These are phyloP conservation scores for Ernsta delagoae DNA, from an alignment of 2,888 invertebrate genomes.

Conservation along the genomic window DNA sequence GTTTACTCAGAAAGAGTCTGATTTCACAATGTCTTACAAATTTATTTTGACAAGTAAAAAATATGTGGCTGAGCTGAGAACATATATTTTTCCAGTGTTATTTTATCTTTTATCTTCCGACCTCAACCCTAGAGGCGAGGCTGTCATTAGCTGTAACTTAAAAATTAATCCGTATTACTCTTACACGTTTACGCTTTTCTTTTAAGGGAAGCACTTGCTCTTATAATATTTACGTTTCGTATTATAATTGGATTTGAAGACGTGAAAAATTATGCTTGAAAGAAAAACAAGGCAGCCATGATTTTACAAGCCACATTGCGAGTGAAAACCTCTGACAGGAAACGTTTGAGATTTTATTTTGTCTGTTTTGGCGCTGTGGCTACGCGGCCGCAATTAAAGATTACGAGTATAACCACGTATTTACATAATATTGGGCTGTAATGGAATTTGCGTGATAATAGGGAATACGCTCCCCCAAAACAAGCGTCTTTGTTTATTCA, in stretches of 20 bases:
- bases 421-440: slow-evolving; percentile 66
- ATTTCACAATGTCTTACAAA: too few relatives aligned
- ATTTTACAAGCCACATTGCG: slow-evolving; percentile 16
- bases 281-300: slow-evolving; percentile 13
- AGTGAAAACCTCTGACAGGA: slow-evolving; percentile 19
- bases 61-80: too few relatives aligned
- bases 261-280: slow-evolving; percentile 5
- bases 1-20: too few relatives aligned
- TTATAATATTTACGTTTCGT: slow-evolving; percentile 14
- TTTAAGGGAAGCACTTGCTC: slow-evolving; percentile 1
- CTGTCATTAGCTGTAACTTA: background rate
- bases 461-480: slow-evolving; percentile 24
- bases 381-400: slow-evolving; percentile 63
- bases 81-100: too few relatives aligned
- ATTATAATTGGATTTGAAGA: slow-evolving; percentile 20
- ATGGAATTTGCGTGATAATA: slow-evolving; percentile 44
- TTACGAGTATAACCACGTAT: slow-evolving; percentile 58
- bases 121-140: background rate
- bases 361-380: slow-evolving; percentile 46
- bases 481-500: slow-evolving; percentile 21
- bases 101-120: background rate
- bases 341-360: slow-evolving; percentile 35
- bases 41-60: too few relatives aligned
- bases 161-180: slow-evolving; percentile 6
- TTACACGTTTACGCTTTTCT: slow-evolving; percentile 1